These are phyloP conservation scores for Dipodomys merriami DNA, from an alignment of 2,113 vertebrate genomes.

Conservation along the genomic window DNA sequence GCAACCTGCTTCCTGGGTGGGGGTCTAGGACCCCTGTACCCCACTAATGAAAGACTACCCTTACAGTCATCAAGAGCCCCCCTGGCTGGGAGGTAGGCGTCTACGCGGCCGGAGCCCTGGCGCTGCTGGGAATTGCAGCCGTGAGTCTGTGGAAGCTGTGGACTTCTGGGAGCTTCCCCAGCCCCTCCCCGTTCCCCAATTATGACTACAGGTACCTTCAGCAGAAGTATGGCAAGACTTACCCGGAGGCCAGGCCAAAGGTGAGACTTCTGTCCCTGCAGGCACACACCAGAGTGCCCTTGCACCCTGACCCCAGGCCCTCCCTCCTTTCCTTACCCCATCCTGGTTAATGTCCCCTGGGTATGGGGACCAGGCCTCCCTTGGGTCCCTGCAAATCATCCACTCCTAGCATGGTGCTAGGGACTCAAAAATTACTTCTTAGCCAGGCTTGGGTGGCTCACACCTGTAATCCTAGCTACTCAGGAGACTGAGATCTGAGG, in stretches of 20 bases:
- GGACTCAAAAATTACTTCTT: background rate
- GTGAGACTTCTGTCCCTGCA: constrained; percentile 76
- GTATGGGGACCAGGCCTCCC: background rate
- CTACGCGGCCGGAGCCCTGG: constrained; percentile 92
- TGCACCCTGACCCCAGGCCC: rapidly evolving
- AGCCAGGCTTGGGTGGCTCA: no score
- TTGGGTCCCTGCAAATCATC: background rate
- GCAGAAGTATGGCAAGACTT: constrained; percentile 94
- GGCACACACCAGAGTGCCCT: rapidly evolving
- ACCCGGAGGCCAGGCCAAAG: constrained; percentile 89
- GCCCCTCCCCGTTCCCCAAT: constrained; percentile 97
- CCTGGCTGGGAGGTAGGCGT: constrained; percentile 95
- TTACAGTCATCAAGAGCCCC: constrained; percentile 91
- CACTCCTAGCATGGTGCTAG: background rate
- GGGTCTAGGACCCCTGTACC: no score
- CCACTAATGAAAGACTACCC: constrained; percentile 25
- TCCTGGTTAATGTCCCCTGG: background rate
- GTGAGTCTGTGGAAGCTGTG: constrained; percentile 97
- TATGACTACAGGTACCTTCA: constrained; percentile 97
- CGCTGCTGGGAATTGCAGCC: constrained; percentile 90
- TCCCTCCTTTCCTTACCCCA: background rate
- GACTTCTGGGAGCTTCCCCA: constrained; percentile 94
- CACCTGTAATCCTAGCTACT: no score
- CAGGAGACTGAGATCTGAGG: no score
- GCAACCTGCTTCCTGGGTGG: background rate